Evolutionary conservation across 2,113 vertebrate genomes (phyloP), one percentile per base, ranked within the genome.

Genomic region (Dicaeum eximium): DNA sequence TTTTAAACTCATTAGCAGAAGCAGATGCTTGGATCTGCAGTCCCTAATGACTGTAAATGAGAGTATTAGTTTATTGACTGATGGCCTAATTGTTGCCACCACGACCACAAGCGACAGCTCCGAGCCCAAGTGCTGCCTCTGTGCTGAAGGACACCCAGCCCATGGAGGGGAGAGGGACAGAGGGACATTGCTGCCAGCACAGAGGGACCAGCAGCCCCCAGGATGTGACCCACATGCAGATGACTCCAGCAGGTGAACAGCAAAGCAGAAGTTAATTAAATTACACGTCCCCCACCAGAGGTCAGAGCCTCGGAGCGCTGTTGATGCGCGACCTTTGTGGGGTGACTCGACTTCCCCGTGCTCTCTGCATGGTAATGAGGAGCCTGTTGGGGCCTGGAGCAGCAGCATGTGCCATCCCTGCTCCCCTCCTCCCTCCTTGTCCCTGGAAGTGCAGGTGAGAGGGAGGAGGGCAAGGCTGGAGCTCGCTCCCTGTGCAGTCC

Each of bases 31-130:
- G 80, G 80, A 92, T 62, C 87, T 0, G 11, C 78, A 80, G 77
- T 94, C 91, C 96, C 87, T 96, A 96, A 97, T 91, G 96, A 93
- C 92, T 92, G 93, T 90, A 95, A 95, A 90, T 93, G 91, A 77
- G 93, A 95, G 86, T 78, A 97, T 97, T 96, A 92, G 73, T 88
- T 90, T 83, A 96, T 96, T 91, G 96, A 97, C 92, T 78, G 89
- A 88, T 91, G 90, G 86, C 80, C 89, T 97, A 97, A 97, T 96
- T 91, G 91, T 90, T 95, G 92, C 79, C 88, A 93, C 90, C 48
- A 30, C 28, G 75, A 82, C 91, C 93, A 86, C 87, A 31, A 87
- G 91, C 14, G 19, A 74, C 24, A 92, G 89, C 85, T 30, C 40
- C 8, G 4, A 91, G 93, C 61, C 42, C 40, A 1, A 18, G 74